These are phyloP conservation scores for Patagioenas fasciata DNA, from an alignment of 2,113 vertebrate genomes.

Conservation along the genomic window DNA sequence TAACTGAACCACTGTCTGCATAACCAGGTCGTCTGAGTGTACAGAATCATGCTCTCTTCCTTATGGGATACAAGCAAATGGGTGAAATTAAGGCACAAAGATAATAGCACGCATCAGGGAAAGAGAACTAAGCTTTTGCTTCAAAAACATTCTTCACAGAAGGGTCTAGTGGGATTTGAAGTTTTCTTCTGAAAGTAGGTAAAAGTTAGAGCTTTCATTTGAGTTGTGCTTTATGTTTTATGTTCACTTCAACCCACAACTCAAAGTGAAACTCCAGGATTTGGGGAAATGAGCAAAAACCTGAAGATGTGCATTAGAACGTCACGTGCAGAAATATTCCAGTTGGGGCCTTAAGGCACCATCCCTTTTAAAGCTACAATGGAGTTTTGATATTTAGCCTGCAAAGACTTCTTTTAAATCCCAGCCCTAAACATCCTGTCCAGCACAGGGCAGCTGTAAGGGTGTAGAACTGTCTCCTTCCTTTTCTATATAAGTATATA, in stretches of 20 bases:
- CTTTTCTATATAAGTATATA: background rate
- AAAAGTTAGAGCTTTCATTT: constrained; percentile 60
- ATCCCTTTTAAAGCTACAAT: background rate
- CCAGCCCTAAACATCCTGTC: background rate
- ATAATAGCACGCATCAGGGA: constrained; percentile 30
- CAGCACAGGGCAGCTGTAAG: background rate
- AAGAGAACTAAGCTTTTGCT: constrained; percentile 55
- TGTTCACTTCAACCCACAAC: constrained; percentile 39
- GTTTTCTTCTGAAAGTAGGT: constrained; percentile 52
- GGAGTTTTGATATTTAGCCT: background rate
- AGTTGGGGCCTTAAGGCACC: background rate
- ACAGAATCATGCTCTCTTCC: background rate
- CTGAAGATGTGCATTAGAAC: constrained; percentile 9
- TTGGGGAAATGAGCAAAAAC: constrained; percentile 21
- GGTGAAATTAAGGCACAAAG: constrained; percentile 49
- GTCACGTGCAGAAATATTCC: constrained; percentile 28
- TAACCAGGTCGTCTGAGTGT: background rate
- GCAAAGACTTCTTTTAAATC: background rate
- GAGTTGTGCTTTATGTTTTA: constrained; percentile 32
- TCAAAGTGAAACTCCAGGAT: constrained; percentile 48
- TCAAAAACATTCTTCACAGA: constrained; percentile 52
- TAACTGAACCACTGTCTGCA: background rate
- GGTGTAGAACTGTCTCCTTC: background rate
- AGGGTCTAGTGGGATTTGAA: constrained; percentile 51
- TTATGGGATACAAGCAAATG: constrained; percentile 6